Base-by-base conservation (phyloP, 2,888 invertebrate species). In the Rhorus exstirpatorius region DNA sequence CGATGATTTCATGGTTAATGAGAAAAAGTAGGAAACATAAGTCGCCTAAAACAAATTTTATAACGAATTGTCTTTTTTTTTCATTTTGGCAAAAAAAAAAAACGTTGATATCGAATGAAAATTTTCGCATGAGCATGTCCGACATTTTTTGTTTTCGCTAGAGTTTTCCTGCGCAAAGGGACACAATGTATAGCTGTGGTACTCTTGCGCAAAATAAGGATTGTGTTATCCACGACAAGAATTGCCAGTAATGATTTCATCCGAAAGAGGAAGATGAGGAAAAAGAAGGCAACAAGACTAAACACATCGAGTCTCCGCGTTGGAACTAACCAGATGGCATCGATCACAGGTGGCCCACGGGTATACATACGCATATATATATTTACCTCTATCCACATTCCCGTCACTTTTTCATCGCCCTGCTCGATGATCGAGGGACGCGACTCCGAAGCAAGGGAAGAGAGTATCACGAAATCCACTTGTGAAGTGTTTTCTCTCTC, bases 261-360 rank as follows among this genome's bases (percentile, higher is more conserved):
- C 21, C 31, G 17, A 44, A 51, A 21, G 38, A n/a, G 17, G 24
- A 51, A 68, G 14, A 44, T 14, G 6, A 35, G 35, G 24, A 35
- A 53, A 24, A 14, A 31, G 72, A 44, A 38, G 38, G 26, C n/a
- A 49, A 55, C 12, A 46, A 49, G 3, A 38, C 10, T 10, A 44
- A 24, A 38, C 46, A 8, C 19, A 63, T 17, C n/a, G 51, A 68
- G 41, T 68, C 19, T 49, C 58, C 51, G n/a, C n/a, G 60, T 49
- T 67, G 70, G 41, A 65, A 71, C 19, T n/a, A 68, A 61, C 68
- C 81, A 81, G 77, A 77, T 81, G 81, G 81, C 72, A 74, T 63
- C 61, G 72, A 78, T 81, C 81, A 81, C 81, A 81, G 81, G 81
- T 81, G 81, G 81, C 61, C 81, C 81, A 44, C 38, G 58, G 35